These are phyloP conservation scores for Limnodromus scolopaceus DNA, from an alignment of 2,797 vertebrate genomes.

Conservation along the genomic window DNA sequence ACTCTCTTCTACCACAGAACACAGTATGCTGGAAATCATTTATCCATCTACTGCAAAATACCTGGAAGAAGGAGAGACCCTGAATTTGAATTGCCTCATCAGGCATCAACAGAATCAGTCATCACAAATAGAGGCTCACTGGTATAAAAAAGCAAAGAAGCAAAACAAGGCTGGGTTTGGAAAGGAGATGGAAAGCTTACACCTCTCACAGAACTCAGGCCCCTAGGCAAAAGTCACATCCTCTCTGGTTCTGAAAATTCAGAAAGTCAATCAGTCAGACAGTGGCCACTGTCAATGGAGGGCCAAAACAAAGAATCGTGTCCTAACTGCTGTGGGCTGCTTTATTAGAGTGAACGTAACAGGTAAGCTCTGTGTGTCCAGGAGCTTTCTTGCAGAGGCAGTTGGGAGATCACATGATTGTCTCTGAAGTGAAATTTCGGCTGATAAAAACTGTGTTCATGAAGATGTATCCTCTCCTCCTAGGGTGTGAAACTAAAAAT, in stretches of 20 bases:
- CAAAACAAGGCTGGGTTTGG: neutral
- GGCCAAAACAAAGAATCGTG: neutral
- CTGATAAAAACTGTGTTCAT: neutral
- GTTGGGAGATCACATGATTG: neutral
- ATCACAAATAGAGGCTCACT: neutral
- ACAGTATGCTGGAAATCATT: neutral
- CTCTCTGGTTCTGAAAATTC: neutral
- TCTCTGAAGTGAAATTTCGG: neutral
- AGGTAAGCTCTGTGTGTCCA: neutral
- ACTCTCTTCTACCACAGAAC: neutral
- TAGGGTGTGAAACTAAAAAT: neutral
- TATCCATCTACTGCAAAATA: neutral
- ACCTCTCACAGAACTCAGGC: neutral
- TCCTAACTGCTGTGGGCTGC: neutral
- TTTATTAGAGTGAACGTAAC: neutral
- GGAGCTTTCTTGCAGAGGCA: neutral
- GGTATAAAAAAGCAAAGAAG: neutral
- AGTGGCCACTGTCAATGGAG: neutral
- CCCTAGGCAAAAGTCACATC: rapidly evolving
- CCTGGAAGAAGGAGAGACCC: neutral
- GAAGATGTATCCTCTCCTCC: neutral
- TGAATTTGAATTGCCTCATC: neutral
- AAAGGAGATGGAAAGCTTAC: neutral
- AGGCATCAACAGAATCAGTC: neutral
- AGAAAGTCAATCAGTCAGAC: neutral